Evolutionary conservation across 1,140 invertebrate species (phyloP).

Genomic region (Brachionus rubens): DNA sequence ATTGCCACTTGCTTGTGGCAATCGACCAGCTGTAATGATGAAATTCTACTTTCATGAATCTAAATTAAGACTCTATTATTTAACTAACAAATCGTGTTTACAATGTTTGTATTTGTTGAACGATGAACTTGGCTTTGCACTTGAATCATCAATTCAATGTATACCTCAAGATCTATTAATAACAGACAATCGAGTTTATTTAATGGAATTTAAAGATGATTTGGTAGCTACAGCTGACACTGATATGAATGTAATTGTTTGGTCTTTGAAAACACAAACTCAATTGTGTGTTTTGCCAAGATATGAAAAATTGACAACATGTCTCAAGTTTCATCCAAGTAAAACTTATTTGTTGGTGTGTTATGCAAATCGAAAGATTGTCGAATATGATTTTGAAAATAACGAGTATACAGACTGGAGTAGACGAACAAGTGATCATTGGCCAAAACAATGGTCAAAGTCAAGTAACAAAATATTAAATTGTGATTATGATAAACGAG

Average conservation of each 20-base stretch:
- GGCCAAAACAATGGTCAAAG: conserved; percentile 35
- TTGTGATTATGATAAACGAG: conserved; percentile 9
- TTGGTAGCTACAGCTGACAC: conserved; percentile 24
- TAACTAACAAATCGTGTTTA: conserved; percentile 37
- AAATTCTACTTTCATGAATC: neutral
- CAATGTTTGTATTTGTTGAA: conserved; percentile 18
- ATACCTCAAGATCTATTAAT: conserved; percentile 13
- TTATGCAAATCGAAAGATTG: conserved; percentile 15
- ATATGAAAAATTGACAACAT: conserved; percentile 1
- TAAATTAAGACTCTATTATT: conserved; percentile 20
- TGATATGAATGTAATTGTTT: conserved; percentile 24
- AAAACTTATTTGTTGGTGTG: conserved; percentile 8
- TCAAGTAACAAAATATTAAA: neutral
- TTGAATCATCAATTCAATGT: conserved; percentile 36
- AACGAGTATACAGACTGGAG: conserved; percentile 31
- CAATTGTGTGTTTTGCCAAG: neutral
- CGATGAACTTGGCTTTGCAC: conserved; percentile 22
- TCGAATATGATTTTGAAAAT: conserved; percentile 31
- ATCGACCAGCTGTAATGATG: conserved; percentile 39
- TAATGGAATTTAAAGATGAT: conserved; percentile 32
- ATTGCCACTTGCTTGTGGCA: conserved; percentile 27
- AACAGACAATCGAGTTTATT: conserved; percentile 30
- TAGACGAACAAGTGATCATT: neutral
- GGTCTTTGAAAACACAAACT: conserved; percentile 28
- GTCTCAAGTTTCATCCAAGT: conserved; percentile 24